Conservation (phyloP, 2,888 invertebrate genomes). For the Trypoxylon attenuatum region DNA sequence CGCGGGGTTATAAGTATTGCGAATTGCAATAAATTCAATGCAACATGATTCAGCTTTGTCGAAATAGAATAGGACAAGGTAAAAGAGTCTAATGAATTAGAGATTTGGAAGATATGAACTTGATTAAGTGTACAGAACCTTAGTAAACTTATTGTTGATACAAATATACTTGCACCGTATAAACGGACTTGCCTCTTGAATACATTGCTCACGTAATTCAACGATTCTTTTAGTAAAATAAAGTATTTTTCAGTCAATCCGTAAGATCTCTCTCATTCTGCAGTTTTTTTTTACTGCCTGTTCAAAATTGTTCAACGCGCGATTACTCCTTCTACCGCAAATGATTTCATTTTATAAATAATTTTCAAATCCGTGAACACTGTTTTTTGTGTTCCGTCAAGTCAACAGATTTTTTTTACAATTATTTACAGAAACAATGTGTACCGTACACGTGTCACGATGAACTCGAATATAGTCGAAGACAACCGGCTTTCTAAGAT, state of each 20-base stretch:
- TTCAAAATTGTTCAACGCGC: constrained; percentile 2
- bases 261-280: constrained; percentile 9
- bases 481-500: no score
- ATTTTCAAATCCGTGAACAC: not conserved
- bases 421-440: constrained; percentile 34
- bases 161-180: not conserved
- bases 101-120: not conserved
- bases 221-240: constrained; percentile 6
- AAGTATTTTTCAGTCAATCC: constrained; percentile 12
- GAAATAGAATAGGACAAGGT: no score
- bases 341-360: constrained; percentile 5
- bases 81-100: no score
- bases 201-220: not conserved
- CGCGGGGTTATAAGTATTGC: no score
- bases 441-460: constrained; percentile 2
- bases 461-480: not conserved
- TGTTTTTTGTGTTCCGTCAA: no score
- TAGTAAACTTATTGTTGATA: constrained; percentile 1
- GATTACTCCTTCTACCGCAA: not conserved
- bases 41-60: no score
- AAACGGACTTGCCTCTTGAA: not conserved
- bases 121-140: not conserved
- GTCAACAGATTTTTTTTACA: constrained; percentile 18
- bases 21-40: no score
- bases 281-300: not conserved